These are phyloP conservation scores for Ichneumoninae sp. DNA, from an alignment of 2,888 invertebrate species.

Conservation along the genomic window DNA sequence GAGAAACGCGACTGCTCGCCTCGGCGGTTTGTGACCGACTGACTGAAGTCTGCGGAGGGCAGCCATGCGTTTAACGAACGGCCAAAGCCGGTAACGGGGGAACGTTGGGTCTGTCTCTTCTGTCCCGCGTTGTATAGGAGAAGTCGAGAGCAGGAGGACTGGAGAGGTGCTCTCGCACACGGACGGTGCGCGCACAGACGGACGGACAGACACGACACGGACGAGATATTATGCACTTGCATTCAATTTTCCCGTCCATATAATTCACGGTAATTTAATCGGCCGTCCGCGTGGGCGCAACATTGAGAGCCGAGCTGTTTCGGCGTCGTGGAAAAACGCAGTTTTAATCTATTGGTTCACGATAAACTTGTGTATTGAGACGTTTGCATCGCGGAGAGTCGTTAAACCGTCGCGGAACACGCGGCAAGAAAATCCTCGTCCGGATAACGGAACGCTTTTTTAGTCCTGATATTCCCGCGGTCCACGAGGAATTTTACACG, in stretches of 20 bases:
- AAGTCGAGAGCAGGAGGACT: slow-evolving; percentile 7
- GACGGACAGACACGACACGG: neutral
- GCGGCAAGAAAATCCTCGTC: slow-evolving; percentile 1
- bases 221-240: slow-evolving; percentile 21
- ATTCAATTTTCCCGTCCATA: slow-evolving; percentile 30
- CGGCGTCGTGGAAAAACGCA: neutral
- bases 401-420: neutral
- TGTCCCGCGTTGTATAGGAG: slow-evolving; percentile 2
- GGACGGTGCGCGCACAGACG: neutral
- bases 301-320: slow-evolving; percentile 8
- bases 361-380: slow-evolving; percentile 22
- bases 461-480: neutral
- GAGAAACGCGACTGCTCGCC: slow-evolving; percentile 57
- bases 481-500: slow-evolving; percentile 57
- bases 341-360: neutral
- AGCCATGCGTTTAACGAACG: slow-evolving; percentile 63
- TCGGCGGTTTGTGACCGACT: slow-evolving; percentile 71
- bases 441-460: neutral
- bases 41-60: slow-evolving; percentile 56
- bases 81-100: slow-evolving; percentile 58
- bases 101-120: slow-evolving; percentile 36
- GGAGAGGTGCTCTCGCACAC: neutral
- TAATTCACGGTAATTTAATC: slow-evolving; percentile 56
- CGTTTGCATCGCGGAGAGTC: slow-evolving; percentile 11
- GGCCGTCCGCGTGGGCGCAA: slow-evolving; percentile 40